Base-by-base conservation (phyloP, 2,888 invertebrate species). In the Bhutanitis thaidina region DNA sequence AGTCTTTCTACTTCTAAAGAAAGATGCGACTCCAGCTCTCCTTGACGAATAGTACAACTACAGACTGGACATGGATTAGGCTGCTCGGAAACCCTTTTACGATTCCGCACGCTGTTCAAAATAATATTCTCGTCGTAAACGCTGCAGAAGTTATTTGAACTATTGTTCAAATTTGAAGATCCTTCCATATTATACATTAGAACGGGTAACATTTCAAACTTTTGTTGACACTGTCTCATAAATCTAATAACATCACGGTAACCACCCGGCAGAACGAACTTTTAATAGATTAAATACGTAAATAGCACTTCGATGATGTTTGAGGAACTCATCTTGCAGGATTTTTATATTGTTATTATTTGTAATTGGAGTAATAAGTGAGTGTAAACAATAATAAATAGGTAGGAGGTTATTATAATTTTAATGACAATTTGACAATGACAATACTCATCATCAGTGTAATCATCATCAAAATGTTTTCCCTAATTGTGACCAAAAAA, bases 61-160 rank as follows among this genome's bases (percentile, higher is more conserved):
- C 98, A 98, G 1, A 96, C 94, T 0, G 98, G 97, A 77, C 98
- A 98, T 74, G 20, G 20, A 20, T 92, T 95, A n/a, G 92, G 91
- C 10, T 94, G 91, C 67, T 95, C 94, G 7, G 90, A 75, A 52
- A 92, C 91, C 75, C 91, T 91, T 64, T 91, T 91, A 52, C 93
- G 89, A 66, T 85, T 91, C 59, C 93, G 82, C 47, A 89, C 90
- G 58, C 81, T 78, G 65, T 88, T 90, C 49, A 89, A 56, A 56
- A 90, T 89, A 43, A 86, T 74, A 67, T 66, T 85, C 12, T 88
- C 88, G 52, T 89, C 87, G 58, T 78, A 89, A 2, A 70, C 55
- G 38, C 71, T 72, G 53, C 65, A 51, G 25, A 58, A 60, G 53
- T 52, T 57, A 51, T 61, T 62, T 40, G 53, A 53, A n/a, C 68